Base-by-base conservation (phyloP, 1,140 invertebrate genomes). In the Pemphigus obesinymphae region DNA sequence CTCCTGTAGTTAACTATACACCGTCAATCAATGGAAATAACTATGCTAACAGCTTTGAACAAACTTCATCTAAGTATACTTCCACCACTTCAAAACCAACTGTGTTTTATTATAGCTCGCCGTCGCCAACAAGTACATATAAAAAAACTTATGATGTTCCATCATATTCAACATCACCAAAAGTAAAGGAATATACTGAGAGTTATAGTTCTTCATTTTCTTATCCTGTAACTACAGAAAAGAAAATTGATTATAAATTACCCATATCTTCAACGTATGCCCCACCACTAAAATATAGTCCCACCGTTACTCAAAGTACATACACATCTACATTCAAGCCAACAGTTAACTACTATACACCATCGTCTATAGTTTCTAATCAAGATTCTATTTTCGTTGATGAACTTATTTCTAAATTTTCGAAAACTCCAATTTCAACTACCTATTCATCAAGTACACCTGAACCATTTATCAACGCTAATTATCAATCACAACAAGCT, bases 261-360 rank as follows among this genome's bases (percentile, higher is more conserved):
- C 11, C 48, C 3, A 55, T 50, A 53, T 75, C 43, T 34, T 75
- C 72, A 34, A 75, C 26, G n/a, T 53, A 75, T 13, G 31, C 70
- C 23, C 31, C 73, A 3, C 50, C 8, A 23, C n/a, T n/a, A n/a
- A 11, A 34, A 29, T 53, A 53, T 8, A 37, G 20, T 37, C 45
- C 72, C 34, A 23, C 45, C 8, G 26, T 23, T 50, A 50, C 17
- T 2, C 72, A 45, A 10, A 50, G 29, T 13, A 5, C 20, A 31
- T 53, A 75, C 5, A 73, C 40, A 29, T 2, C 68, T 29, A 73
- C 70, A 20, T 45, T 34, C 26, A 76, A 58, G 6, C 73, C 73
- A 23, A 76, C 73, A 13, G 73, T 76, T 7, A 13, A 76, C 34
- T 76, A 76, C 17, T 76, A 76, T 7, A 40, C 73, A 7, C 55